A percentile compares a stretch with the other conserved stretches of the same genome.
Evolutionary conservation across 1,140 invertebrate genomes (phyloP).

Genomic region (Caerostris darwini): DNA sequence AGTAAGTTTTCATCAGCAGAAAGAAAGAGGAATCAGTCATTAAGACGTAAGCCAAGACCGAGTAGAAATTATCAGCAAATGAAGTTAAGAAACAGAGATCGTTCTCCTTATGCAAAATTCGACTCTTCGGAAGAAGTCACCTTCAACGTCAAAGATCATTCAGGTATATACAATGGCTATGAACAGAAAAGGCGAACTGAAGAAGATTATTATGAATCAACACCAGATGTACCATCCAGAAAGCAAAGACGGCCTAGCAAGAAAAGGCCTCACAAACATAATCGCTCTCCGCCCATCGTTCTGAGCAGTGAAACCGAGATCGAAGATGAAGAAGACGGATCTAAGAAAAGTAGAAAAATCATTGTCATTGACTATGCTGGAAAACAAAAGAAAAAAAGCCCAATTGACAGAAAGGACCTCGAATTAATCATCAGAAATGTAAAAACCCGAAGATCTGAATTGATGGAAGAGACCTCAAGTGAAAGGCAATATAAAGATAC

Average conservation of each 20-base stretch:
- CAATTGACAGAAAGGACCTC: conserved; percentile 68
- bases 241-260: conserved; percentile 1
- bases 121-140: conserved; percentile 35
- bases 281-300: conserved; percentile 42
- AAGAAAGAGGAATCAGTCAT: background rate
- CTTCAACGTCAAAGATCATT: background rate
- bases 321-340: conserved; percentile 67
- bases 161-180: background rate
- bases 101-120: background rate
- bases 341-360: conserved; percentile 67
- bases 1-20: background rate
- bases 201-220: conserved; percentile 5
- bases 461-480: conserved; percentile 2
- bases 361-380: conserved; percentile 73
- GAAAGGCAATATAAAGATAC: background rate
- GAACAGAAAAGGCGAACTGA: conserved; percentile 18
- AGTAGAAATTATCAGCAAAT: background rate
- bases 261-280: background rate
- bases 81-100: background rate
- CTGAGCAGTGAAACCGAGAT: conserved; percentile 64
- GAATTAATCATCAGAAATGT: conserved; percentile 72
- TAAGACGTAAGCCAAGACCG: background rate
- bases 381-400: conserved; percentile 59
- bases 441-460: conserved; percentile 50
- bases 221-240: background rate